phyloP scores from a whole-genome alignment of 2,888 invertebrate species.

The Erpobdella octoculata region DNA sequence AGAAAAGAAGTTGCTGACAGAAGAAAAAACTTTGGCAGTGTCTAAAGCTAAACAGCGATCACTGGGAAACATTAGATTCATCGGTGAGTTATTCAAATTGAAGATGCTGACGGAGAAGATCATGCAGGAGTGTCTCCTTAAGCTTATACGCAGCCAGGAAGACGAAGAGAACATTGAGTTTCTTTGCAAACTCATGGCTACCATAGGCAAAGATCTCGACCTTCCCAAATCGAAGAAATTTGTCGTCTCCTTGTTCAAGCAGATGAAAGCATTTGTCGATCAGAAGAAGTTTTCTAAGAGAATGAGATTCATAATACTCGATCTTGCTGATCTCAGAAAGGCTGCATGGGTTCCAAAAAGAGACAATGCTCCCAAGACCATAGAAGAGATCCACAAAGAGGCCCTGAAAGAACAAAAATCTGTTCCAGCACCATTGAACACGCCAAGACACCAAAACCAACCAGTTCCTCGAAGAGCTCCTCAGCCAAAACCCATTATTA shows the following conservation, averaged over 20 bases:
- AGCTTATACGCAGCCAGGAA: slow-evolving; percentile 63
- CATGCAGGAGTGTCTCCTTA: slow-evolving; percentile 75
- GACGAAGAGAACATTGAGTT: slow-evolving; percentile 88
- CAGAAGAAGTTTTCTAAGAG: slow-evolving; percentile 58
- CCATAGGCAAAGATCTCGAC: slow-evolving; percentile 79
- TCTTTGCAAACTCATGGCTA: slow-evolving; percentile 79
- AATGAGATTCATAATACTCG: slow-evolving; percentile 70
- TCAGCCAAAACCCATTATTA: too few relatives aligned
- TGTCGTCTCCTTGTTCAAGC: slow-evolving; percentile 50
- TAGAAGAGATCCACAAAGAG: slow-evolving; percentile 85
- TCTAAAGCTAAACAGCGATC: slow-evolving; percentile 33
- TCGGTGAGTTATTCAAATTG: slow-evolving; percentile 82
- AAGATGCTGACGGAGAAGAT: slow-evolving; percentile 79
- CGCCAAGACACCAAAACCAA: too few relatives aligned
- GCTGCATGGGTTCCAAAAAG: slow-evolving; percentile 76
- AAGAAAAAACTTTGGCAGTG: slow-evolving; percentile 22
- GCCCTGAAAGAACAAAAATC: slow-evolving; percentile 68
- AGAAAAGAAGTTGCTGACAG: slow-evolving; percentile 32
- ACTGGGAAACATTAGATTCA: slow-evolving; percentile 56
- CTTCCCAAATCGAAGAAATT: slow-evolving; percentile 37
- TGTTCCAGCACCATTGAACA: too few relatives aligned
- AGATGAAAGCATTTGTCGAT: slow-evolving; percentile 59
- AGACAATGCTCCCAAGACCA: slow-evolving; percentile 83
- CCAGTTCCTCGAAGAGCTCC: too few relatives aligned
- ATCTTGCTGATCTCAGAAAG: slow-evolving; percentile 76